Conservation (phyloP, 1,140 invertebrate genomes). For the Acromyrmex charruanus region DNA sequence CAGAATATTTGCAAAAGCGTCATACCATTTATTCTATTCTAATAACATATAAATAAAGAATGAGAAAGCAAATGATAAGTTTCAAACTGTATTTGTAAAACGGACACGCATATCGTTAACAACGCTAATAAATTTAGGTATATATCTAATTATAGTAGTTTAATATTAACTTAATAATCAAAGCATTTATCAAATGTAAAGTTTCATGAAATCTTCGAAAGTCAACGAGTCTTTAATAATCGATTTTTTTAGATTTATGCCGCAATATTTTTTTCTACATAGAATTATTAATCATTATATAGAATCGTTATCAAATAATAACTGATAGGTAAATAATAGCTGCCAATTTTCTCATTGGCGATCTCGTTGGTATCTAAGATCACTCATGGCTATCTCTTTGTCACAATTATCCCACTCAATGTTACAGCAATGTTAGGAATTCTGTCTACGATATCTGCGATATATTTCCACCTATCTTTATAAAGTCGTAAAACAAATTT, state of each 20-base stretch:
- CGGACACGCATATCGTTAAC: neutral
- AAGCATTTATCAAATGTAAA: neutral
- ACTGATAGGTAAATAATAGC: neutral
- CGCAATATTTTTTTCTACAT: neutral
- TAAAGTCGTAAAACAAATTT: conserved; percentile 61
- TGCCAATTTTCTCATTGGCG: neutral
- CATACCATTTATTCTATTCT: neutral
- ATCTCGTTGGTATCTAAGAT: no score
- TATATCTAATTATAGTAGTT: no score
- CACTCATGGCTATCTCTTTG: neutral
- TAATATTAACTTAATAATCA: neutral
- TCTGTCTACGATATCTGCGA: neutral
- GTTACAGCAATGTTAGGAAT: neutral
- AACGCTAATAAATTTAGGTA: neutral
- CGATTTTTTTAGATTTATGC: neutral
- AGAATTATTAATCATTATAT: neutral
- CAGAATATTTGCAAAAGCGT: neutral
- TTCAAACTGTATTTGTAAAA: neutral
- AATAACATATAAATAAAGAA: neutral
- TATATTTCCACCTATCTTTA: neutral
- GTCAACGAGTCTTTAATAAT: neutral
- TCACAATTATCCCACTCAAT: neutral
- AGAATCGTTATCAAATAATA: neutral
- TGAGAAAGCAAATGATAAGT: neutral
- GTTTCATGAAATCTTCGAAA: neutral